Conservation (phyloP, 2,113 vertebrate species). For the Psittacus erithacus region DNA sequence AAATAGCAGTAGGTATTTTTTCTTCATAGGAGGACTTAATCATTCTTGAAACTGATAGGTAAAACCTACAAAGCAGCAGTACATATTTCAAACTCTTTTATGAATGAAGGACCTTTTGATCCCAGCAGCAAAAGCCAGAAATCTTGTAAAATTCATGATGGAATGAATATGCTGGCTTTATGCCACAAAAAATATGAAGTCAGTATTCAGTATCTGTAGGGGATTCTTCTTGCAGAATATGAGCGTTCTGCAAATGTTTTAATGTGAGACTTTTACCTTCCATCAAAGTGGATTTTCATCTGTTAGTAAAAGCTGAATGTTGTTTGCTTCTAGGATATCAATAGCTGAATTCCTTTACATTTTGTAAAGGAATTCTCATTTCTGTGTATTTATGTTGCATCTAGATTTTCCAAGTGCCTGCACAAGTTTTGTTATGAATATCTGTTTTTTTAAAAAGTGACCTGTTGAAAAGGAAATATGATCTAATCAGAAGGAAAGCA, state of each 20-base stretch:
- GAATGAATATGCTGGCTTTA: not conserved
- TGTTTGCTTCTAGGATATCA: not conserved
- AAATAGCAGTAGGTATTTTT: not conserved
- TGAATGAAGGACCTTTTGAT: not conserved
- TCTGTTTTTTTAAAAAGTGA: not conserved
- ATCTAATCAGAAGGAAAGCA: not conserved
- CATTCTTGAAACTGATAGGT: not conserved
- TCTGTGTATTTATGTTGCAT: not conserved
- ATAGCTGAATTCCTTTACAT: not conserved
- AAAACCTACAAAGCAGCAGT: not conserved
- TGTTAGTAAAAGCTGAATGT: not conserved
- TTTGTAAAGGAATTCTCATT: not conserved
- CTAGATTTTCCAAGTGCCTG: not conserved
- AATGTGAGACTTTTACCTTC: not conserved
- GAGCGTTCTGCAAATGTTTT: not conserved
- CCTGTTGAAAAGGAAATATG: not conserved
- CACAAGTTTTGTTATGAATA: not conserved
- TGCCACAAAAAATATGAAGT: not conserved
- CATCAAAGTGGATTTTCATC: not conserved
- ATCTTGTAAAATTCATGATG: not conserved
- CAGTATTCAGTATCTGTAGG: not conserved
- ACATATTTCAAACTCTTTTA: not conserved
- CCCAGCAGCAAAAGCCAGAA: not conserved
- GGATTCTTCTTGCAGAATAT: not conserved
- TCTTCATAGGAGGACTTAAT: not conserved